Conservation (phyloP, 2,797 vertebrate species). For the Syngnathus acus region DNA sequence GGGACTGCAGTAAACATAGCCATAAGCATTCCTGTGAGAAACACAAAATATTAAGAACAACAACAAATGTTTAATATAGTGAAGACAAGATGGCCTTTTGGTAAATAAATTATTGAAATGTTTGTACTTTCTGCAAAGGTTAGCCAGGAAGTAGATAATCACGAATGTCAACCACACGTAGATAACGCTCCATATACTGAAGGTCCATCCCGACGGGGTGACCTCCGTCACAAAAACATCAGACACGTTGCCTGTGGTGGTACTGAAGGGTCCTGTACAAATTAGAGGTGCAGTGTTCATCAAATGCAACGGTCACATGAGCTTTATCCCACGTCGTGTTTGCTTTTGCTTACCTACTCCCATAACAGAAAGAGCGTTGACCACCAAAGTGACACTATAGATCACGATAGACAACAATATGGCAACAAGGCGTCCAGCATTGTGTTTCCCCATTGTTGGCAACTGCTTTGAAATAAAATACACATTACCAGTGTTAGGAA, state of each 20-base stretch:
- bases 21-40: constrained; percentile 51
- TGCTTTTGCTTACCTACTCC: constrained; percentile 41
- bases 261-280: constrained; percentile 42
- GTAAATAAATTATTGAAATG: not conserved
- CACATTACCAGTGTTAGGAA: not conserved
- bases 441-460: constrained; percentile 40
- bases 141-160: constrained; percentile 48
- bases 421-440: constrained; percentile 32
- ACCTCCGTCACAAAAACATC: constrained; percentile 57
- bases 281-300: not conserved
- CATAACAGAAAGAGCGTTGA: constrained; percentile 57
- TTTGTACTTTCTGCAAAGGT: constrained; percentile 57
- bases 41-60: constrained; percentile 7
- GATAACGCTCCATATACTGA: constrained; percentile 65
- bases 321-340: not conserved
- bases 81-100: not conserved
- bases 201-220: constrained; percentile 68
- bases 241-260: constrained; percentile 57
- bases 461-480: not conserved
- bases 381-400: constrained; percentile 44
- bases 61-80: not conserved
- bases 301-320: not conserved
- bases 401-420: constrained; percentile 36
- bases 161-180: constrained; percentile 57
- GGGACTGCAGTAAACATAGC: constrained; percentile 66